Base-by-base conservation (phyloP, 37 sponge, comb jelly and placozoan genomes). In the Chondrilla cf. caribensis region DNA sequence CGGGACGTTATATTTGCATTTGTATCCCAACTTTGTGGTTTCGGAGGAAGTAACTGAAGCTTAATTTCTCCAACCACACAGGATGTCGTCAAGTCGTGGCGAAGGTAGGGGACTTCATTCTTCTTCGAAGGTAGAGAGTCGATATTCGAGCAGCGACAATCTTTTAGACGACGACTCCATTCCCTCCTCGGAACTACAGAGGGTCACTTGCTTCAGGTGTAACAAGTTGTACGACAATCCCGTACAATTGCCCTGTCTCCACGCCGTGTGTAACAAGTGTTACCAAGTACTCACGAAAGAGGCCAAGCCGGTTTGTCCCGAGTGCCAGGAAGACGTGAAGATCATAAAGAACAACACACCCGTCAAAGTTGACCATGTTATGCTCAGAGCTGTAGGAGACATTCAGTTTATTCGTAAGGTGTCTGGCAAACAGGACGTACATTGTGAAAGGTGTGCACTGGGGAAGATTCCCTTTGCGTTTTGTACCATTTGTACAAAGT, bases 141-240 rank as follows among this genome's bases (percentile, higher is more conserved):
- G 76, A 0, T 73, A 73, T 22, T 37, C 76, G 1, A 73, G 76
- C 43, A 43, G 22, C 44, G 76, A 73, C 44, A 73, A 73, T 38
- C 76, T 73, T 9, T 38, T 73, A 3, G 76, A 73, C 25, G 76
- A 73, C 41, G 76, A 73, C 21, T 42, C 44, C n/a, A 39, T 73
- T 38, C 43, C 76, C 44, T 22, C 44, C 22, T 2, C 24, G n/a
- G 76, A 73, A 43, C n/a, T 73, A 1, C 76, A 73, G 25, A 31
- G 76, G 44, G 76, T 73, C 11, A 73, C 76, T 7, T 73, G 76
- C 44, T 73, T 36, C 76, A 37, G 25, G 25, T 73, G 76, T 38
- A 73, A 73, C 25, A 73, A 73, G 76, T 17, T 73, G 19, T 73
- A 73, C 76, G 76, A 73, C 24, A 37, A 73, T 25, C 76, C 76